Evolutionary conservation across 2,113 vertebrate genomes (phyloP).

Genomic region (Elaphurus davidianus): DNA sequence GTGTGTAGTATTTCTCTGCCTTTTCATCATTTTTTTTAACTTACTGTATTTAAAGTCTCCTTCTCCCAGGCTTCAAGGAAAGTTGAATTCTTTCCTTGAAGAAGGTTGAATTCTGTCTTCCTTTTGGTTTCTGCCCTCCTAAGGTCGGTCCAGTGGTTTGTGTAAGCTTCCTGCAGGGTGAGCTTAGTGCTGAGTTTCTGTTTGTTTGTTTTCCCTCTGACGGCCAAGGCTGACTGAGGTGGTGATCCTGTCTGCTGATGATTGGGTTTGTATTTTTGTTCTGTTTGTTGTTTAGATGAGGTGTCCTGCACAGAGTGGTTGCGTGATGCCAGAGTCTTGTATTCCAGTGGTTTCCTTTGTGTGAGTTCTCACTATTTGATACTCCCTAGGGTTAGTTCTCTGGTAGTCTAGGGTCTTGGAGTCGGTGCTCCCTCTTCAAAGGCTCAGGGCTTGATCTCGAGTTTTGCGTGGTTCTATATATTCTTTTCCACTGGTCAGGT

Average conservation of each 20-base stretch:
- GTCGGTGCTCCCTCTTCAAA: neutral
- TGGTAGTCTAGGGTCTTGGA: neutral
- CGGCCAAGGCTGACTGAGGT: neutral
- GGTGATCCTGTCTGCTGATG: neutral
- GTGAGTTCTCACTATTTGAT: neutral
- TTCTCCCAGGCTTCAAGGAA: neutral
- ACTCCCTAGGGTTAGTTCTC: neutral
- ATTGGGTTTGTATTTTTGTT: neutral
- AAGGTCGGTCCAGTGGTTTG: neutral
- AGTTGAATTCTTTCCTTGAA: neutral
- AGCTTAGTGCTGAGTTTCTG: neutral
- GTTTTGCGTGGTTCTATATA: neutral
- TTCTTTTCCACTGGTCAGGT: neutral
- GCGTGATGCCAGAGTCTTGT: fast-evolving
- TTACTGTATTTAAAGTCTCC: neutral
- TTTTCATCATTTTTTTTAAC: neutral
- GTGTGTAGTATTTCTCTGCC: neutral
- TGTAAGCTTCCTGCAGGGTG: neutral
- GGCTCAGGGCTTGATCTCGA: neutral
- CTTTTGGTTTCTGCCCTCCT: neutral
- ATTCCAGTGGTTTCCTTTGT: neutral
- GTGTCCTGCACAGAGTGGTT: neutral
- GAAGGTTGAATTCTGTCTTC: neutral
- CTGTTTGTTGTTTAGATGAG: neutral
- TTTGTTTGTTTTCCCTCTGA: neutral